These are phyloP conservation scores for Notocelia uddmanniana DNA, from an alignment of 2,888 invertebrate species.

Conservation along the genomic window DNA sequence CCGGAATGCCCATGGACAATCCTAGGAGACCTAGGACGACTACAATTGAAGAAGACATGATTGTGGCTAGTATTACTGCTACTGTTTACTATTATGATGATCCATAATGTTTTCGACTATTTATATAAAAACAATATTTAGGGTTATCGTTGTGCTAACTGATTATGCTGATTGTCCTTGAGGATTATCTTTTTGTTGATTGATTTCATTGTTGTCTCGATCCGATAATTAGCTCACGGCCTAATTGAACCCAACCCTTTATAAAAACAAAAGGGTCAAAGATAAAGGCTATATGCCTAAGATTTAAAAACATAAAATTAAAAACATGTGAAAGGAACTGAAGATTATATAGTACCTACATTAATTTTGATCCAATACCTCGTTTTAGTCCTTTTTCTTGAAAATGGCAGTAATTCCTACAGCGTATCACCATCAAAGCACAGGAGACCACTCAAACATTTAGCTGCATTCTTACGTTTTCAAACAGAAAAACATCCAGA, in stretches of 20 bases:
- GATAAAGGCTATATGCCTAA: no score
- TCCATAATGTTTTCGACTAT: neutral
- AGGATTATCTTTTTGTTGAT: neutral
- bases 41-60: neutral
- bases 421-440: no score
- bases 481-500: no score
- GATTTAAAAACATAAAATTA: no score
- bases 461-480: no score
- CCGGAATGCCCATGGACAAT: neutral
- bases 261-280: no score
- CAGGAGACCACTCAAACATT: no score
- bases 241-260: neutral
- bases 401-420: no score
- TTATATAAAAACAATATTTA: neutral
- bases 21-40: neutral
- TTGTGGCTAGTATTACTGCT: neutral
- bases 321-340: no score
- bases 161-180: neutral
- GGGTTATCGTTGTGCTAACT: neutral
- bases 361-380: no score
- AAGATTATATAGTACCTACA: no score
- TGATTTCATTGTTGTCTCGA: neutral
- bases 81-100: neutral
- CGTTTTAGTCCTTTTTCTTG: no score
- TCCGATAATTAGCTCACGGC: conserved; percentile 1